These are phyloP conservation scores for Microtus obscurus DNA, from an alignment of 2,797 vertebrate species.

Conservation along the genomic window DNA sequence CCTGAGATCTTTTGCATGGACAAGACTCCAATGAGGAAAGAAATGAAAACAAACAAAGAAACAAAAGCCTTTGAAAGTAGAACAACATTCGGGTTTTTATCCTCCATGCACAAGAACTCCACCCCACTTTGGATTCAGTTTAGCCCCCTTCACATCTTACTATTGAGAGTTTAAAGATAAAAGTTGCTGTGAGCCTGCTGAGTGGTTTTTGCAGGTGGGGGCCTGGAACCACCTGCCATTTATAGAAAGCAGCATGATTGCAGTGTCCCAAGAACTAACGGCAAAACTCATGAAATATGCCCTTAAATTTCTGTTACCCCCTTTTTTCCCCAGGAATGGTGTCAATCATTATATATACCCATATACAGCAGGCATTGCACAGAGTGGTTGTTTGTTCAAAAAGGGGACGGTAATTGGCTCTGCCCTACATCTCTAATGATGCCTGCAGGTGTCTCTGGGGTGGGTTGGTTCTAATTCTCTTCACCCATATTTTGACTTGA, in stretches of 20 bases:
- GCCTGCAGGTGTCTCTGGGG: neutral
- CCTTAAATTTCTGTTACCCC: conserved; percentile 46
- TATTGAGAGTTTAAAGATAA: neutral
- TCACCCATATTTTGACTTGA: neutral
- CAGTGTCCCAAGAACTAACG: neutral
- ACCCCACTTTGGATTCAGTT: conserved; percentile 44
- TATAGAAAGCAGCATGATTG: neutral
- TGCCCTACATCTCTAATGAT: neutral
- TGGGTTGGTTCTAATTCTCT: neutral
- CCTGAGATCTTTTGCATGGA: neutral
- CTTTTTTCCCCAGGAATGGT: neutral
- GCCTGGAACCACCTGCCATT: neutral
- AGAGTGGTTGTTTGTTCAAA: neutral
- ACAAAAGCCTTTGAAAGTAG: neutral
- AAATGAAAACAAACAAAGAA: neutral
- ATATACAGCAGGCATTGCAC: conserved; percentile 11
- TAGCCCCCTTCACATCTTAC: conserved; percentile 46
- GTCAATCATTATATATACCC: neutral
- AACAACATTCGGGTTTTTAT: neutral
- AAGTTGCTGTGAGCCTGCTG: neutral
- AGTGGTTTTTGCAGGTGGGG: neutral
- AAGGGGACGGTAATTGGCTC: neutral
- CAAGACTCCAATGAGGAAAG: neutral
- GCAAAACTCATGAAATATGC: conserved; percentile 1
- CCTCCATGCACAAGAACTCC: neutral